Percentiles rank a stretch among this genome's conserved stretches.
Evolutionary conservation across 2,888 invertebrate genomes (phyloP).

Genomic region (Sminthurides aquaticus): DNA sequence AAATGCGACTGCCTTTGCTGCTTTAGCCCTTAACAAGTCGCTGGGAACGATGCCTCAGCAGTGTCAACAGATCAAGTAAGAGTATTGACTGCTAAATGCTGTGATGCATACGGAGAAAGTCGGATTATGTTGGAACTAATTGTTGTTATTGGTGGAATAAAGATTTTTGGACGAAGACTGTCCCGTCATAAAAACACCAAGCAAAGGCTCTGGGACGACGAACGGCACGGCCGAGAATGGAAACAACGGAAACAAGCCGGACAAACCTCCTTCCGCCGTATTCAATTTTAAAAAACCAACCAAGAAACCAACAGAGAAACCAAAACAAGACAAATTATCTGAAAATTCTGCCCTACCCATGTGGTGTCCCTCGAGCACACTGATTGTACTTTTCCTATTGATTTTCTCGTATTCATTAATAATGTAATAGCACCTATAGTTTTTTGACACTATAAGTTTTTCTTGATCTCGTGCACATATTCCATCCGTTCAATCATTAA

Average conservation of each 20-base stretch:
- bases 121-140: neutral
- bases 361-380: too few relatives aligned
- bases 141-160: neutral
- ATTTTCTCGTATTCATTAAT: too few relatives aligned
- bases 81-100: neutral
- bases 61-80: constrained; percentile 33
- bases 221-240: constrained; percentile 11
- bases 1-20: constrained; percentile 39
- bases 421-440: too few relatives aligned
- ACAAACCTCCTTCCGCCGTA: constrained; percentile 3
- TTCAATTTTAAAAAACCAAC: constrained; percentile 2
- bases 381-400: too few relatives aligned
- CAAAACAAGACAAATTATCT: constrained; percentile 12
- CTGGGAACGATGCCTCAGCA: constrained; percentile 38
- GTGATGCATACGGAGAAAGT: neutral
- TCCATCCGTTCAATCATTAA: too few relatives aligned
- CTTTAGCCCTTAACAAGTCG: constrained; percentile 40
- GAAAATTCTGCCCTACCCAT: constrained; percentile 19
- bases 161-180: constrained; percentile 22
- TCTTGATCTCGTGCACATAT: too few relatives aligned
- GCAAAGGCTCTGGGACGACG: constrained; percentile 12
- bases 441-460: too few relatives aligned
- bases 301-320: constrained; percentile 11
- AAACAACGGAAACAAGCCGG: constrained; percentile 16
- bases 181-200: constrained; percentile 10